Percentiles rank a stretch among this genome's conserved stretches.
Conservation (phyloP, 2,113 vertebrate genomes). For the Rana temporaria region DNA sequence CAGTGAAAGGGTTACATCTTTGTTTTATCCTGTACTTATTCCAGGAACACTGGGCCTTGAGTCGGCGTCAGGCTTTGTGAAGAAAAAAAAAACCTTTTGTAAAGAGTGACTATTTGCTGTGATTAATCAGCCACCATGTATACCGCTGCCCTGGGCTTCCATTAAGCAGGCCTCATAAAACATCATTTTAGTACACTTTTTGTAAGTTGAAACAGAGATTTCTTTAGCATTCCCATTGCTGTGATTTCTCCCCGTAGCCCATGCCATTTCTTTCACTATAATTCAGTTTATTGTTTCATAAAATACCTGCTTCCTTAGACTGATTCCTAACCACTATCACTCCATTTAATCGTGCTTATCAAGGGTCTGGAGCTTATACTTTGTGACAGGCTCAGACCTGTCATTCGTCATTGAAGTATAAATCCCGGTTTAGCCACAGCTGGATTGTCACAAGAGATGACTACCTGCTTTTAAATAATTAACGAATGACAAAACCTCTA, state of each 20-base stretch:
- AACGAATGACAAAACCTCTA: not conserved
- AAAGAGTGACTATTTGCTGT: not conserved
- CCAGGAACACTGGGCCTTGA: not conserved
- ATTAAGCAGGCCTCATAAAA: slow-evolving; percentile 39
- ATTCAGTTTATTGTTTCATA: slow-evolving; percentile 32
- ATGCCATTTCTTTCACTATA: not conserved
- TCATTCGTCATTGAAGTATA: not conserved
- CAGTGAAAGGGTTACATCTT: too few species aligned
- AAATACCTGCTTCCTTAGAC: not conserved
- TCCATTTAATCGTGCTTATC: not conserved
- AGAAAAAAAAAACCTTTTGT: not conserved
- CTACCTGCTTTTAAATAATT: not conserved
- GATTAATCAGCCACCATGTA: slow-evolving; percentile 11
- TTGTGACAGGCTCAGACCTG: not conserved
- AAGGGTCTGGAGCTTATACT: not conserved
- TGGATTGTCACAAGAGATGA: too few species aligned
- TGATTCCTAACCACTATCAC: slow-evolving; percentile 9
- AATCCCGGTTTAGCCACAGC: not conserved
- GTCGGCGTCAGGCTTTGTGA: not conserved
- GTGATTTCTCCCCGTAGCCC: not conserved
- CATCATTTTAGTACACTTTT: slow-evolving; percentile 31
- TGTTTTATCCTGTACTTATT: not conserved
- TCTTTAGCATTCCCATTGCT: slow-evolving; percentile 12
- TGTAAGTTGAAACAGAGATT: slow-evolving; percentile 13
- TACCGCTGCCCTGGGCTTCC: slow-evolving; percentile 5